A percentile compares a stretch with the other conserved stretches of the same genome.
These are phyloP conservation scores for Dendrolimus punctatus DNA, from an alignment of 1,140 invertebrate species.

Conservation along the genomic window DNA sequence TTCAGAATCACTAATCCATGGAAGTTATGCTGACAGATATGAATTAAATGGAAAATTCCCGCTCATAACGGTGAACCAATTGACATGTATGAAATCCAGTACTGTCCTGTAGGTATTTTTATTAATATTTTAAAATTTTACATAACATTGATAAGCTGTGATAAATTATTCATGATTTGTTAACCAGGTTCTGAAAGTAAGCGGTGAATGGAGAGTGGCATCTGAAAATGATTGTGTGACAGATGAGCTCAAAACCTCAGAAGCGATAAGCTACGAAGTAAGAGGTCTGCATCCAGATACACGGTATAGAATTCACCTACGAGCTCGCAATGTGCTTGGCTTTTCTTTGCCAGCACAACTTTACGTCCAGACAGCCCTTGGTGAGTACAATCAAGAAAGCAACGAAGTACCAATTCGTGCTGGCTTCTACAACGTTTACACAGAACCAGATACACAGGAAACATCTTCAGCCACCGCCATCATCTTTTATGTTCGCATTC, in stretches of 20 bases:
- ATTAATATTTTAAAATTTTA: not conserved
- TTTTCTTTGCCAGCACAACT: conserved; percentile 82
- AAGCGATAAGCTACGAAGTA: conserved; percentile 78
- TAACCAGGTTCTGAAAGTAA: conserved; percentile 72
- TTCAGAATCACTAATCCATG: conserved; percentile 55
- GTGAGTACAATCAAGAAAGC: conserved; percentile 76
- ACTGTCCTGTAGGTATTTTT: conserved; percentile 79
- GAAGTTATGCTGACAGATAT: conserved; percentile 81
- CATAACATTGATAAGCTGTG: not conserved
- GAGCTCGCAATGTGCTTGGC: conserved; percentile 89
- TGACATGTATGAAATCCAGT: conserved; percentile 85
- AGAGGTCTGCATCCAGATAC: conserved; percentile 80
- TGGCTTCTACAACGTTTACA: conserved; percentile 68
- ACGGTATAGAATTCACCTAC: conserved; percentile 85
- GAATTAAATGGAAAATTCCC: conserved; percentile 88
- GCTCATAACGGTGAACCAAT: conserved; percentile 92
- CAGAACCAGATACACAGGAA: conserved; percentile 42
- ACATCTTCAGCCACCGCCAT: conserved; percentile 33
- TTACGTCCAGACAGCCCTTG: conserved; percentile 87
- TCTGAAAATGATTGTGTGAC: conserved; percentile 73
- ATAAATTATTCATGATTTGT: not conserved
- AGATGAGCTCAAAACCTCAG: conserved; percentile 72
- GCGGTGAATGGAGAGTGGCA: conserved; percentile 75
- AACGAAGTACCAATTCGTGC: conserved; percentile 58
- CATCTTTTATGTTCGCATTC: conserved; percentile 30